Conservation (phyloP, 2,888 invertebrate genomes). For the Melanotus villosus region DNA sequence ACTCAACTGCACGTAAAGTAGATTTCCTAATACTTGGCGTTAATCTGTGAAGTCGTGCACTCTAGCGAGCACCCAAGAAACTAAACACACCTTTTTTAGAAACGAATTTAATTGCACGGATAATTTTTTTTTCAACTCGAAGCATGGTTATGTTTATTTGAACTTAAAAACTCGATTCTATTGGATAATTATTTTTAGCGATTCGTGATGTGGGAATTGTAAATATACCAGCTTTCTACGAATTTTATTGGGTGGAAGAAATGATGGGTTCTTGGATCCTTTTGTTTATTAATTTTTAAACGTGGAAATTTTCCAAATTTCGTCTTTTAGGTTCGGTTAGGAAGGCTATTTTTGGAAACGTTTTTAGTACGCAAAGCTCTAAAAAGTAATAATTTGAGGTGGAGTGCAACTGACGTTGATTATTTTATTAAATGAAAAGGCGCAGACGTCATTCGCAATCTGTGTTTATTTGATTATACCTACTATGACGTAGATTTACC, state of each 20-base stretch:
- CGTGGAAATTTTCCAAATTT: no score
- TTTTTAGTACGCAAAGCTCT: neutral
- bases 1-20: neutral
- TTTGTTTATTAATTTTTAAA: no score
- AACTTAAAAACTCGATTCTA: no score
- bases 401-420: neutral
- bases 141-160: no score
- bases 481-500: neutral
- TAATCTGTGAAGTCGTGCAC: constrained; percentile 12
- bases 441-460: neutral
- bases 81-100: neutral
- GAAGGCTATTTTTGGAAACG: no score
- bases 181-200: neutral
- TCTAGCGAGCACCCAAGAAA: neutral
- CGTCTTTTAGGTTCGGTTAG: no score
- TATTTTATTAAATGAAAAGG: neutral
- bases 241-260: no score
- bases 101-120: no score
- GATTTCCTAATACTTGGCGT: constrained; percentile 2
- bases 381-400: neutral
- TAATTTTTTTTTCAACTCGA: no score
- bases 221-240: no score
- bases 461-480: neutral
- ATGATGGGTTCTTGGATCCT: no score
- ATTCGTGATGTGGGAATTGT: no score